Evolutionary conservation across 2,113 vertebrate species (phyloP).

Genomic region (Corvus moneduloides): DNA sequence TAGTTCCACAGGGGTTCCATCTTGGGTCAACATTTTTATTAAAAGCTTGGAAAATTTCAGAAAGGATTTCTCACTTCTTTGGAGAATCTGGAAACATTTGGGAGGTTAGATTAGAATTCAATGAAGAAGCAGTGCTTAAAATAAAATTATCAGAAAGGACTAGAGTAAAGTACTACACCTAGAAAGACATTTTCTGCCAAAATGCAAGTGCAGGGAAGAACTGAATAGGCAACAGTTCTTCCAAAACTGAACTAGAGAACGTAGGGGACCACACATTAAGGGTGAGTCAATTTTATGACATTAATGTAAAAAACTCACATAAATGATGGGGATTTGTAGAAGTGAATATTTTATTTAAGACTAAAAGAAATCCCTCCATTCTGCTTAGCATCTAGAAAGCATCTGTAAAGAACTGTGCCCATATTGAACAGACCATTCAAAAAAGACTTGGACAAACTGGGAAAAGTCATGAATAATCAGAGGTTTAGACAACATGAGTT

Average conservation of each 20-base stretch:
- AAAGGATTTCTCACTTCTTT: slow-evolving; percentile 15
- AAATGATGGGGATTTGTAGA: neutral
- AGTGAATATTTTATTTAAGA: neutral
- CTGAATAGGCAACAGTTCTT: neutral
- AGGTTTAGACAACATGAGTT: neutral
- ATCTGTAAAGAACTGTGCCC: neutral
- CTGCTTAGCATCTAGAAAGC: neutral
- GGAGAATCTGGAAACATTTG: neutral
- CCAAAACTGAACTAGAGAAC: neutral
- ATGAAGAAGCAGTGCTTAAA: neutral
- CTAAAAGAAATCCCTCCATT: neutral
- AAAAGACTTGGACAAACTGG: neutral
- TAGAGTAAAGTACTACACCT: neutral
- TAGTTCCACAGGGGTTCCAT: neutral
- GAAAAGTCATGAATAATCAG: neutral
- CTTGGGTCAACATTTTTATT: neutral
- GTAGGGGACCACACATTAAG: neutral
- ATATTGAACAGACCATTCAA: neutral
- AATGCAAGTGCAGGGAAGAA: neutral
- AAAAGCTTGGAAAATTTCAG: neutral
- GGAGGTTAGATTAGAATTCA: neutral
- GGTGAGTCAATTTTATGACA: neutral
- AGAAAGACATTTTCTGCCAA: neutral
- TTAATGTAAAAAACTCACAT: neutral
- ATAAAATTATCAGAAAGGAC: neutral